Conservation (phyloP, 1,140 invertebrate species). For the Triops longicaudatus region DNA sequence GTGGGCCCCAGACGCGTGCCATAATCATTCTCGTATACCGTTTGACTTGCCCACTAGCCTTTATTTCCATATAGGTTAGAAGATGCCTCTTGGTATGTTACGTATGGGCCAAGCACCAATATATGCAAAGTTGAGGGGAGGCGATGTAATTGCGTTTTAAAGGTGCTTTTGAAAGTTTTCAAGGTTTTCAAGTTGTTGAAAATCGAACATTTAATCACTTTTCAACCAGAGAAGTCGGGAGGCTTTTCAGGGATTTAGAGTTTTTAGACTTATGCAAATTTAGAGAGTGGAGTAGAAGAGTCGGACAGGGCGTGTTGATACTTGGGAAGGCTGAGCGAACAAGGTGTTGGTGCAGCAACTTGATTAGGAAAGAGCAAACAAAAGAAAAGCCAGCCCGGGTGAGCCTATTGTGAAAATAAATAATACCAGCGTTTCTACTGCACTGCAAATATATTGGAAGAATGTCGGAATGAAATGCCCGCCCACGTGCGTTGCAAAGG, state of each 20-base stretch:
- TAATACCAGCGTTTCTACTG: too few relatives aligned
- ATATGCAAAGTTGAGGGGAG: neutral
- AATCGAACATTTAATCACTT: neutral
- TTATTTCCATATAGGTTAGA: neutral
- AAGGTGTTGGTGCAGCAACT: conserved; percentile 6
- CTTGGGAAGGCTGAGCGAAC: neutral
- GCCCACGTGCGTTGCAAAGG: too few relatives aligned
- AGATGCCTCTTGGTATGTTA: neutral
- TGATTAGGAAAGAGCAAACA: neutral
- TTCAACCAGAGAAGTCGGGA: neutral
- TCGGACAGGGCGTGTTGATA: neutral
- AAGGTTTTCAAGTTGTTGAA: neutral
- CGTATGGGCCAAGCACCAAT: neutral
- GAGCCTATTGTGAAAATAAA: too few relatives aligned
- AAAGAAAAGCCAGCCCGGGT: neutral
- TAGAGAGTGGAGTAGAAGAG: neutral
- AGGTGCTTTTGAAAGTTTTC: neutral
- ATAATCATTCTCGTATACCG: neutral
- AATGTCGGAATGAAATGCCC: too few relatives aligned
- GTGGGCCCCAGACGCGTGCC: neutral
- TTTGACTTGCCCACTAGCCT: neutral
- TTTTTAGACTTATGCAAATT: neutral
- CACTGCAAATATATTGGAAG: too few relatives aligned
- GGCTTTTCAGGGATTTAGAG: neutral
- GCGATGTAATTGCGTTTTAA: conserved; percentile 7